Base-by-base conservation (phyloP, 2,888 invertebrate genomes). In the Malthinus seriepunctatus region DNA sequence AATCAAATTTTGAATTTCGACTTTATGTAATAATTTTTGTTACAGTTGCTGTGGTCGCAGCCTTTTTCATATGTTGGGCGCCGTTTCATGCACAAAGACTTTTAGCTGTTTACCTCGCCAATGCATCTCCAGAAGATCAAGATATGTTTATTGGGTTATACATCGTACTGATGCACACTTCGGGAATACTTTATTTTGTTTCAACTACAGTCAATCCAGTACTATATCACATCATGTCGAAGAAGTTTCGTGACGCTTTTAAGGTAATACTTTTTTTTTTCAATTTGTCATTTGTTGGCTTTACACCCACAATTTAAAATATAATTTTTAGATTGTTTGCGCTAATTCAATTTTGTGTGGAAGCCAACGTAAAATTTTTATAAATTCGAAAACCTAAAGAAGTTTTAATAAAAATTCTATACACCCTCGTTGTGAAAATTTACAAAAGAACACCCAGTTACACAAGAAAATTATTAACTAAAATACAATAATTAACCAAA, bases 41-140 rank as follows among this genome's bases (percentile, higher is more conserved):
- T 81, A 44, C 85, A 91, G 90, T 91, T 70, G 92, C 94, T 57
- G 89, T 95, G 2, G 95, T 95, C 60, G 90, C 93, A 71, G 92
- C 94, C 1, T 91, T 91, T 78, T 90, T 91, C 78, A 84, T 92
- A 59, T 94, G 93, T 77, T 92, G 91, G 91, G 91, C 91, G 4
- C 96, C 96, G 1, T 96, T 95, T 78, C 95, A 96, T 79, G 90
- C 93, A 8, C 96, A 96, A 77, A 82, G 96, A 50, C 82, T 96
- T 35, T 83, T 94, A 73, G 92, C 92, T 0, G 88, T 91, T 56
- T 91, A 92, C 70, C 88, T 80, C 45, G 81, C 81, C 69, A 78
- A 81, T 32, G 61, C 60, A 2, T 51, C 60, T 2, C 49, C 79
- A 8, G 60, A 54, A 33, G 54, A 32, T 45, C 60, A 60, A 37